Evolutionary conservation across 2,888 invertebrate genomes (phyloP).

Genomic region (Trichacis sp.): DNA sequence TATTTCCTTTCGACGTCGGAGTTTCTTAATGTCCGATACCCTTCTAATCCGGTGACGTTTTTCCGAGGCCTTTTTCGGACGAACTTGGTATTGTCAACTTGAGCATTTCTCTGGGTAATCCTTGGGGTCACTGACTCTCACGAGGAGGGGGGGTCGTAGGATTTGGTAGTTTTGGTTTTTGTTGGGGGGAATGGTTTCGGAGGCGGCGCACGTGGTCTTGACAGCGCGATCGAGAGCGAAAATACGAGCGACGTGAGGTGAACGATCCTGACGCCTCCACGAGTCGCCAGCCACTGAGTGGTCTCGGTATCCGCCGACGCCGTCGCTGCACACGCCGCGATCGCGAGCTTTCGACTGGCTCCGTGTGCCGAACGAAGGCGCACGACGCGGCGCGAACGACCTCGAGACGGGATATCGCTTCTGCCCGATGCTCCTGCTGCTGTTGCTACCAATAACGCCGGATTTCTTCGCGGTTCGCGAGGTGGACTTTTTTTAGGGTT

Average conservation of each 20-base stretch:
- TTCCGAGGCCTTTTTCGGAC: too few relatives aligned
- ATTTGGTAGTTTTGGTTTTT: too few relatives aligned
- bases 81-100: too few relatives aligned
- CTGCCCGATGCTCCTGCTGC: constrained; percentile 7
- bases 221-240: constrained; percentile 77
- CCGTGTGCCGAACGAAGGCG: constrained; percentile 43
- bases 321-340: constrained; percentile 72
- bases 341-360: constrained; percentile 62
- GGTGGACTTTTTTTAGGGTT: too few relatives aligned
- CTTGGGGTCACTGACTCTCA: too few relatives aligned
- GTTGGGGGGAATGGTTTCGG: too few relatives aligned
- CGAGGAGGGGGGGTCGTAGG: too few relatives aligned
- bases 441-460: constrained; percentile 13
- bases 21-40: too few relatives aligned
- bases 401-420: constrained; percentile 30
- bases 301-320: constrained; percentile 54
- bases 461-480: constrained; percentile 1
- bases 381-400: constrained; percentile 41
- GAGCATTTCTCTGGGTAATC: too few relatives aligned
- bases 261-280: constrained; percentile 71
- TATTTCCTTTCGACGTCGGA: too few relatives aligned
- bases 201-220: constrained; percentile 70
- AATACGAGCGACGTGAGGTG: constrained; percentile 70
- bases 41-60: too few relatives aligned
- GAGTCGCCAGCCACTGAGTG: constrained; percentile 65